phyloP scores from a whole-genome alignment of 2,113 vertebrate genomes.

The Camelus bactrianus region DNA sequence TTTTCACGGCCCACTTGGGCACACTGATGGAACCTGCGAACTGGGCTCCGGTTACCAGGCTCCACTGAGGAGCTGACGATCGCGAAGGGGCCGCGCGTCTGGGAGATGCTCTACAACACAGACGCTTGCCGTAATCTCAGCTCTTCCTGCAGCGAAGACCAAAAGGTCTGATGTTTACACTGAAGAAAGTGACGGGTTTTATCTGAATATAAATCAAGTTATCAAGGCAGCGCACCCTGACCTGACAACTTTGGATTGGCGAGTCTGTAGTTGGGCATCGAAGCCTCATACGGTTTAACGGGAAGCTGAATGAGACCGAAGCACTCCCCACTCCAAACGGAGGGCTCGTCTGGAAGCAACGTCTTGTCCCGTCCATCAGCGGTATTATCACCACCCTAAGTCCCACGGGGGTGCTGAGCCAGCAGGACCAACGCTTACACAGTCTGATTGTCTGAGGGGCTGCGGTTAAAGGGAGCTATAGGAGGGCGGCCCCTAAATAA shows the following conservation, averaged over 20 bases:
- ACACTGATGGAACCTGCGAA: background rate
- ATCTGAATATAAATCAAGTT: constrained; percentile 72
- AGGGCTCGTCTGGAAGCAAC: constrained; percentile 13
- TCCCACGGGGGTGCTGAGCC: background rate
- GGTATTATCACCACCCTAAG: background rate
- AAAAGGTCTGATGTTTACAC: constrained; percentile 24
- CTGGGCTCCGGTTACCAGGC: background rate
- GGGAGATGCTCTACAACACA: background rate
- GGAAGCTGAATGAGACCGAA: background rate
- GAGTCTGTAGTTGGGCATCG: constrained; percentile 4
- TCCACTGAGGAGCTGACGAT: background rate
- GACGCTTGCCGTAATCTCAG: constrained; percentile 18
- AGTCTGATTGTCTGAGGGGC: background rate
- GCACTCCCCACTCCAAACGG: background rate
- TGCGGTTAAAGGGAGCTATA: background rate
- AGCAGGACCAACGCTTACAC: fast-evolving
- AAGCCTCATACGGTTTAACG: background rate
- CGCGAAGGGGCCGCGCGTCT: background rate
- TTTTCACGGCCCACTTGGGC: background rate
- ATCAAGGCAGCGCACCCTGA: constrained; percentile 55
- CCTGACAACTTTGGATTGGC: background rate
- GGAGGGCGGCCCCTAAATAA: background rate
- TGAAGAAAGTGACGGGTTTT: constrained; percentile 66
- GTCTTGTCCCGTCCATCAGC: background rate
- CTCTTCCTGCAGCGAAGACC: constrained; percentile 42